Evolutionary conservation across 1,140 invertebrate species (phyloP).

Genomic region (Aphelinus certus): DNA sequence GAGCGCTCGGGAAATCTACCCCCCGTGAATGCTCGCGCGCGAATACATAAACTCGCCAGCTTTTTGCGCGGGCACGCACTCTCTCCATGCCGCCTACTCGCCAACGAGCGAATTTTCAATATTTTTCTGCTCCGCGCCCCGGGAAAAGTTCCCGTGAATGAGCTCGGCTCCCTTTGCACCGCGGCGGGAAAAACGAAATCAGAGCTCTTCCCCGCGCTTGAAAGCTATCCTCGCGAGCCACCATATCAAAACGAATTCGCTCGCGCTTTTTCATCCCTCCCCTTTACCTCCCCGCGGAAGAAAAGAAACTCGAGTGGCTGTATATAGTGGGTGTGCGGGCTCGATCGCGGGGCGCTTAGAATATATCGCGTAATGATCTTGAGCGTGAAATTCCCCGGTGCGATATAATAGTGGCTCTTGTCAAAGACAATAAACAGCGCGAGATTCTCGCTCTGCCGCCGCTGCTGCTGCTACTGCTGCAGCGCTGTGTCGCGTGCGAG

Average conservation of each 20-base stretch:
- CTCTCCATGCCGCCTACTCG: not conserved
- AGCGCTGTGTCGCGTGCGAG: constrained; percentile 8
- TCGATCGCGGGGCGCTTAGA: constrained; percentile 11
- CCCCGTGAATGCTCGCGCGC: too few relatives aligned
- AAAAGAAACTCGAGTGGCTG: too few relatives aligned
- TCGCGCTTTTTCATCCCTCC: not conserved
- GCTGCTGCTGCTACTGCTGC: not conserved
- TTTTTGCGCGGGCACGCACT: not conserved
- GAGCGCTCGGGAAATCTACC: too few relatives aligned
- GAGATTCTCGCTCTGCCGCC: constrained; percentile 8
- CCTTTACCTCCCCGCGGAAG: too few relatives aligned
- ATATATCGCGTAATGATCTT: constrained; percentile 30
- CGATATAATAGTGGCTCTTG: constrained; percentile 26
- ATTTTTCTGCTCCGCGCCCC: not conserved
- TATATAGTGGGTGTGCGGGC: not conserved
- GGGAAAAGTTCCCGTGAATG: too few relatives aligned
- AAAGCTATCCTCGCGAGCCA: constrained; percentile 21
- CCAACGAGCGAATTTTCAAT: not conserved
- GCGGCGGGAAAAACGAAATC: too few relatives aligned
- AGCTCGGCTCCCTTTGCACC: too few relatives aligned
- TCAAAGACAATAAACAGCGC: constrained; percentile 37
- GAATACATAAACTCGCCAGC: too few relatives aligned
- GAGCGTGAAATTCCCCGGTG: not conserved
- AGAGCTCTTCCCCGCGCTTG: constrained; percentile 1
- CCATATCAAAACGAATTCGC: too few relatives aligned